Conservation (phyloP, 1,140 invertebrate genomes). For the Pogonomyrmex barbatus region DNA sequence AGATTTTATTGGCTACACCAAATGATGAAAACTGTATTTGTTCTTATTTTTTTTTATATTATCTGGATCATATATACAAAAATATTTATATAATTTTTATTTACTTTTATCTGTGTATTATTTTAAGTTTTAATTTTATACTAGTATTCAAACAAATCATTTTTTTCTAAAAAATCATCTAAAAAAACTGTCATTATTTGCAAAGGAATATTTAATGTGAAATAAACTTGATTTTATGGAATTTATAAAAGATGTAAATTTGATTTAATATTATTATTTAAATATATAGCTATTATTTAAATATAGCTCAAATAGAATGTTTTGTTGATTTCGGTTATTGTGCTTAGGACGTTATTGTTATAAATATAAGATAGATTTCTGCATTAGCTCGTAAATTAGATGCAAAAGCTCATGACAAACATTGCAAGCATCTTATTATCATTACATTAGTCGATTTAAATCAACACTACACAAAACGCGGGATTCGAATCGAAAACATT, state of each 20-base stretch:
- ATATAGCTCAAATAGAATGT: too few relatives aligned
- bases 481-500: conserved; percentile 71
- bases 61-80: not conserved
- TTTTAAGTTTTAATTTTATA: not conserved
- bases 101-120: not conserved
- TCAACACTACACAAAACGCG: not conserved
- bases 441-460: not conserved
- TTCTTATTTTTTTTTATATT: not conserved
- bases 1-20: conserved; percentile 8
- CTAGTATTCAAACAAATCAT: too few relatives aligned
- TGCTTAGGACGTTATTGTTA: not conserved
- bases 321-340: not conserved
- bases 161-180: too few relatives aligned
- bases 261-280: too few relatives aligned
- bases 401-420: not conserved
- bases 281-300: too few relatives aligned
- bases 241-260: too few relatives aligned
- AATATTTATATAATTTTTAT: not conserved
- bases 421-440: not conserved
- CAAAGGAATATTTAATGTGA: too few relatives aligned
- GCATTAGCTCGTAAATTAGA: not conserved
- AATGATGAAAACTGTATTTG: not conserved
- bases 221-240: too few relatives aligned
- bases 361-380: not conserved
- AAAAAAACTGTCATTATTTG: too few relatives aligned